Conservation (phyloP, 2,113 vertebrate species). For the Esox niger region DNA sequence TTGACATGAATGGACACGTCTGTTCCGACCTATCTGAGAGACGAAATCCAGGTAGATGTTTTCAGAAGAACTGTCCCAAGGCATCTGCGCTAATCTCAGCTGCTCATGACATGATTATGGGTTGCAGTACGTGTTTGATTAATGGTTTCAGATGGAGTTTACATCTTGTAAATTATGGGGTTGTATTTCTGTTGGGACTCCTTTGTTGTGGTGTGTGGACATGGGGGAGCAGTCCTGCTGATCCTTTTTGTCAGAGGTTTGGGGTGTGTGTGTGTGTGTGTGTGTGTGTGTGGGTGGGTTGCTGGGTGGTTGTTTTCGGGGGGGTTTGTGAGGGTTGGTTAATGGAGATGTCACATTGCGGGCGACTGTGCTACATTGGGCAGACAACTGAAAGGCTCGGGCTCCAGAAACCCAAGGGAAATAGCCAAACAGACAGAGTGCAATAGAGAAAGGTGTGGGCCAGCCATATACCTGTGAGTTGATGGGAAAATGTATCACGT, state of each 20-base stretch:
- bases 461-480: background rate
- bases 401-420: background rate
- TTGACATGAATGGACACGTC: too few species aligned
- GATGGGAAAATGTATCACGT: background rate
- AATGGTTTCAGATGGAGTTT: background rate
- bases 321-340: background rate
- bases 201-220: conserved; percentile 8
- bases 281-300: background rate
- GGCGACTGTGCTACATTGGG: background rate
- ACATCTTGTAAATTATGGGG: background rate
- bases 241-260: background rate
- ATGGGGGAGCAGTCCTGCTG: background rate
- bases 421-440: background rate
- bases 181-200: background rate
- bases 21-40: too few species aligned
- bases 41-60: too few species aligned
- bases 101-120: background rate
- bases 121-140: too few species aligned
- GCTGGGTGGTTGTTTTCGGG: background rate
- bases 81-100: background rate
- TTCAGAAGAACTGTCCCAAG: too few species aligned
- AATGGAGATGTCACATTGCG: conserved; percentile 7
- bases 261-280: background rate
- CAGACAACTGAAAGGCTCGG: background rate
- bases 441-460: background rate